Conservation (phyloP, 2,888 invertebrate genomes). For the Leptogaster cylindrica region DNA sequence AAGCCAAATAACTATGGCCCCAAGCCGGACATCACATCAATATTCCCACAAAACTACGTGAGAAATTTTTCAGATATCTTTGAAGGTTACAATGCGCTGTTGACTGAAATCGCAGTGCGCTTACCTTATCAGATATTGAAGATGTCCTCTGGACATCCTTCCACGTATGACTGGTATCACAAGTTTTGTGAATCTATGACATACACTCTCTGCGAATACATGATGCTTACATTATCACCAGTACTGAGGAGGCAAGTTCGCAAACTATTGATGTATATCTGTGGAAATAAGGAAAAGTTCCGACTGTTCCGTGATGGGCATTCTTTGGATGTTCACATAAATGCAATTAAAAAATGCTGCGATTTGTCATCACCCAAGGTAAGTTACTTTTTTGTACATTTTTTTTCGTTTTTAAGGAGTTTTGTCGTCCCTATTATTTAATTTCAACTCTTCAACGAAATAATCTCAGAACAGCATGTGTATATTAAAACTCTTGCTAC, state of each 20-base stretch:
- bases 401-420: neutral
- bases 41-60: slow-evolving; percentile 91
- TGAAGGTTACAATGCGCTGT: slow-evolving; percentile 89
- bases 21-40: slow-evolving; percentile 93
- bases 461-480: too few relatives aligned
- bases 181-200: slow-evolving; percentile 71
- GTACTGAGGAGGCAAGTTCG: slow-evolving; percentile 82
- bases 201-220: slow-evolving; percentile 86
- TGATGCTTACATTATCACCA: slow-evolving; percentile 87
- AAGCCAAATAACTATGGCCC: slow-evolving; percentile 82
- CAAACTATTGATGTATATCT: slow-evolving; percentile 88
- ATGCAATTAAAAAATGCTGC: slow-evolving; percentile 66
- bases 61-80: slow-evolving; percentile 93
- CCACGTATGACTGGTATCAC: slow-evolving; percentile 64
- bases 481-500: too few relatives aligned
- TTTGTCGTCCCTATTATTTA: too few relatives aligned
- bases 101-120: slow-evolving; percentile 93
- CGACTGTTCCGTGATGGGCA: slow-evolving; percentile 92
- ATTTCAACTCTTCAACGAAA: too few relatives aligned
- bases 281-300: slow-evolving; percentile 95
- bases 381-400: slow-evolving; percentile 35
- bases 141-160: slow-evolving; percentile 59
- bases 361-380: slow-evolving; percentile 58
- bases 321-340: slow-evolving; percentile 87
- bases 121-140: slow-evolving; percentile 86